Base-by-base conservation (phyloP, 2,888 invertebrate species). In the Galerucella nymphaeae region DNA sequence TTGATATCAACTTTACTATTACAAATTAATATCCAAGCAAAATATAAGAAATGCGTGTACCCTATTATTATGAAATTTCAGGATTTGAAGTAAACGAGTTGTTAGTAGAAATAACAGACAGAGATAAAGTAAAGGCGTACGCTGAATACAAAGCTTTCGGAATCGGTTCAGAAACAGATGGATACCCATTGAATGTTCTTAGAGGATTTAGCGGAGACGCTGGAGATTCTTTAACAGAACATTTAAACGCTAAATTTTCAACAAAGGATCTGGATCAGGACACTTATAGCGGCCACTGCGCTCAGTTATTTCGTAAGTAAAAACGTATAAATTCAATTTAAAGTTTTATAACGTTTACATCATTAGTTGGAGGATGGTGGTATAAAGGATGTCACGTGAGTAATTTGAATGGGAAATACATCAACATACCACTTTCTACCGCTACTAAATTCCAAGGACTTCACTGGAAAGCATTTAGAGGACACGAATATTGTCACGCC, bases 321-420 rank as follows among this genome's bases (percentile, higher is more conserved):
- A n/a, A 3, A 48, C n/a, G 2, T 30, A 30, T 30, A 5, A 30
- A 30, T 30, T 30, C 23, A 30, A 30, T 30, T 30, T 30, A 6
- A 38, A 38, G 9, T 38, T 38, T 8, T 38, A 38, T 38, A 38
- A 38, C 9, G 30, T 38, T 55, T 20, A 30, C 23, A 13, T 53
- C 65, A 59, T 65, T 14, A 70, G 70, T n/a, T 16, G 68, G 68
- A 11, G 72, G 20, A 41, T 72, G 72, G 72, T 72, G 72, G 72
- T 72, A 68, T 38, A 64, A 59, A 53, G 14, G 50, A 11, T 72
- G 72, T 14, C 64, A 72, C 14, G 30, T n/a, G 0, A 72, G 72
- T 57, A 63, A 74, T 58, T 67, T 71, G 3, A 74, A 74, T 68
- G 64, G 68, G 11, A 68, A 68, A 67, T 74, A 38, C 20, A 50